phyloP scores from a whole-genome alignment of 2,113 vertebrate genomes.

The Ptilorrhoa leucosticta region DNA sequence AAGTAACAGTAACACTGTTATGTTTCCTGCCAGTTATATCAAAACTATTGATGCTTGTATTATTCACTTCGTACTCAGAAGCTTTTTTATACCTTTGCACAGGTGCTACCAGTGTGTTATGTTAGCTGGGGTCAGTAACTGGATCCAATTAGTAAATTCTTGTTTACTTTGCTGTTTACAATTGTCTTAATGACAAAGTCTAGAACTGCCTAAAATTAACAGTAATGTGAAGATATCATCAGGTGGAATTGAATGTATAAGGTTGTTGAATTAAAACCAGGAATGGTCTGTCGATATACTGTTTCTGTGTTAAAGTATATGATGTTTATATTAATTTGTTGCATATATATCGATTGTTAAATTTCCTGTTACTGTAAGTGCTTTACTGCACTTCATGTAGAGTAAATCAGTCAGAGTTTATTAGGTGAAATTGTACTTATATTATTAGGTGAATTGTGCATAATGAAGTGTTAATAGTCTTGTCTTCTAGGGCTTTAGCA shows the following conservation, averaged over 20 bases:
- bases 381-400: neutral
- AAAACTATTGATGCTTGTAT: neutral
- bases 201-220: neutral
- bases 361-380: neutral
- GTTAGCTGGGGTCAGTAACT: neutral
- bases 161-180: neutral
- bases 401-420: neutral
- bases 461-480: neutral
- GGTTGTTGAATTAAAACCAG: neutral
- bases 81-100: neutral
- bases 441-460: too few relatives aligned
- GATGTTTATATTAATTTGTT: neutral
- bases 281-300: neutral
- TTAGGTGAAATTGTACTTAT: neutral
- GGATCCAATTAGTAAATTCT: neutral
- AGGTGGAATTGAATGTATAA: neutral
- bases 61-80: neutral
- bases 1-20: neutral
- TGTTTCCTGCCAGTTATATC: neutral
- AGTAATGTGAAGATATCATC: neutral
- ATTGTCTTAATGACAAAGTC: neutral
- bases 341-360: neutral
- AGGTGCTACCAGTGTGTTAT: neutral
- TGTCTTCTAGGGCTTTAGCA: neutral
- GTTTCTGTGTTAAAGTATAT: neutral